These are phyloP conservation scores for Drosophila ezoana DNA, from an alignment of 2,888 invertebrate genomes.

Conservation along the genomic window DNA sequence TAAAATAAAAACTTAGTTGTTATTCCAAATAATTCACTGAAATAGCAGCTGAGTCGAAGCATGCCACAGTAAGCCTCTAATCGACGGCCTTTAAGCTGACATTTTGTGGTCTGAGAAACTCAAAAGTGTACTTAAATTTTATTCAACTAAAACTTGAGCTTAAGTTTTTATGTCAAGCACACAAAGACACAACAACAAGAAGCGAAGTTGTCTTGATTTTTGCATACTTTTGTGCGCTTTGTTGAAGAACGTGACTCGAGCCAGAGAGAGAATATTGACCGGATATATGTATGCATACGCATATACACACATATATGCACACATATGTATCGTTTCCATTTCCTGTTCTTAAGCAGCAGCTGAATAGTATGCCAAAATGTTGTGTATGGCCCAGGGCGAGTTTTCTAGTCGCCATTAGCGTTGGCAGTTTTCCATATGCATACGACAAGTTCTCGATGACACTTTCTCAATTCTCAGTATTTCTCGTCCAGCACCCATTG, in stretches of 20 bases:
- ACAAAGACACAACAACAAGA: not conserved
- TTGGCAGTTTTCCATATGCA: slow-evolving; percentile 24
- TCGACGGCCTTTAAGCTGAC: slow-evolving; percentile 11
- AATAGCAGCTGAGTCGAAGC: slow-evolving; percentile 15
- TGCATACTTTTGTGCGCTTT: slow-evolving; percentile 31
- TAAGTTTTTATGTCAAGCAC: slow-evolving; percentile 7
- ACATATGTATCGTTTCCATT: not conserved
- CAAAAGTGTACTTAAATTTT: slow-evolving; percentile 17
- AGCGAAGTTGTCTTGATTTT: slow-evolving; percentile 8
- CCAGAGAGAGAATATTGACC: slow-evolving; percentile 1
- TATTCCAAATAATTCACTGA: slow-evolving; percentile 6
- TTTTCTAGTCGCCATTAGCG: not conserved
- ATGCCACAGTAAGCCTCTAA: slow-evolving; percentile 4
- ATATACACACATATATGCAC: not conserved
- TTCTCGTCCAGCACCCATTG: slow-evolving; percentile 7
- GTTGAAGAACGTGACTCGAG: not conserved
- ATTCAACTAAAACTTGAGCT: slow-evolving; percentile 1
- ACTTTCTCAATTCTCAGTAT: not conserved
- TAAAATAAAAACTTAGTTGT: slow-evolving; percentile 16
- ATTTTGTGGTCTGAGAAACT: not conserved
- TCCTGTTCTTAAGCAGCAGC: not conserved
- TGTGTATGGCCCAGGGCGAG: not conserved
- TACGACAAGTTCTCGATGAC: slow-evolving; percentile 19
- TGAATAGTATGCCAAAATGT: not conserved
- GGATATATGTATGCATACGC: not conserved